Percentiles rank a stretch among this genome's conserved stretches.
Evolutionary conservation across 2,797 vertebrate genomes (phyloP).

Genomic region (Peromyscus attwateri): DNA sequence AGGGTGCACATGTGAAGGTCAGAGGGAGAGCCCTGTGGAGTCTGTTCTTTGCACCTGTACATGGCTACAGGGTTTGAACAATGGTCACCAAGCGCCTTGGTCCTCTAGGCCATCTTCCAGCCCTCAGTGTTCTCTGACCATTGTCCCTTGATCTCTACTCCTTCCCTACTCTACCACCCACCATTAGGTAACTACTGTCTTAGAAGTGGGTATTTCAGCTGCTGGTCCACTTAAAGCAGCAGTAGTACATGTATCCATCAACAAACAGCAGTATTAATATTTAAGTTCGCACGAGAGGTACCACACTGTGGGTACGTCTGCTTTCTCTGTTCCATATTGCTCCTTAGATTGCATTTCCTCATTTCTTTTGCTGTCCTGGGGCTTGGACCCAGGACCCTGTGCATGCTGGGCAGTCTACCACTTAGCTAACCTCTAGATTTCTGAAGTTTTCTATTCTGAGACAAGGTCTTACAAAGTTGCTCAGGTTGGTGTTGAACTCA

Average conservation of each 20-base stretch:
- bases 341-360: conserved; percentile 25
- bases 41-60: neutral
- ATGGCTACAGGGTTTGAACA: neutral
- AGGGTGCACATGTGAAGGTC: neutral
- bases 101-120: neutral
- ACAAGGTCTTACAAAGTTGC: neutral
- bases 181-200: neutral
- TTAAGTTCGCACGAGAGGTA: neutral
- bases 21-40: neutral
- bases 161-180: neutral
- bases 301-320: neutral
- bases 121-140: neutral
- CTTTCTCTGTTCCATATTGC: conserved; percentile 9
- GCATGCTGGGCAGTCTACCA: neutral
- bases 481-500: neutral
- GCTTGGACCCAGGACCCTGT: neutral
- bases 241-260: neutral
- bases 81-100: neutral
- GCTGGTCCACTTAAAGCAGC: no score
- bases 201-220: neutral
- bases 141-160: neutral
- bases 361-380: neutral
- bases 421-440: neutral
- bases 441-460: neutral
- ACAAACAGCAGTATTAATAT: neutral